phyloP scores from a whole-genome alignment of 2,888 invertebrate genomes.

The Tiliacea aurago region DNA sequence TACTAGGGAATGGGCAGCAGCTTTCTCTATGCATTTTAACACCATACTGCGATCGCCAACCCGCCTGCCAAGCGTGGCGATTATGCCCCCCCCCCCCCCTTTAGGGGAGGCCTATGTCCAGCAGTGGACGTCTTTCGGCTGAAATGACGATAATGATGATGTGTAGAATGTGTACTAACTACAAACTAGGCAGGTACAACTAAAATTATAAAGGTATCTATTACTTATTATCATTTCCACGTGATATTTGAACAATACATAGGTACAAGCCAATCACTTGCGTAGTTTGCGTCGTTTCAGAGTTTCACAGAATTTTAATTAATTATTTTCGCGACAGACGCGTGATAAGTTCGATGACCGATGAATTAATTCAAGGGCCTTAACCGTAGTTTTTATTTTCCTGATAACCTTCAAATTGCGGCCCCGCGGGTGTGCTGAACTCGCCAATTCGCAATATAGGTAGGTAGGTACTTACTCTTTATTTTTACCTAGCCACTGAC shows the following conservation, averaged over 20 bases:
- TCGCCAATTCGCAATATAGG: constrained; percentile 40
- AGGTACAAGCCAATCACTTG: constrained; percentile 25
- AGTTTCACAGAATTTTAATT: constrained; percentile 65
- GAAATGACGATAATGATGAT: no score
- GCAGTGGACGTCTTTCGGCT: no score
- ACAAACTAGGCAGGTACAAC: not conserved
- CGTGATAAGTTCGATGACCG: constrained; percentile 76
- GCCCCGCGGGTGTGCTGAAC: constrained; percentile 69
- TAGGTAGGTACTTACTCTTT: constrained; percentile 33
- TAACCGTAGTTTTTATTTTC: constrained; percentile 70
- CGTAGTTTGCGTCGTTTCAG: constrained; percentile 39
- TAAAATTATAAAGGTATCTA: not conserved
- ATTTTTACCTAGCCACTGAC: constrained; percentile 58
- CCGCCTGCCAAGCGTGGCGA: no score
- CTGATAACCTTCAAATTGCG: constrained; percentile 76
- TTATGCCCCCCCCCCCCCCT: no score
- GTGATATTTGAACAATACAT: constrained; percentile 3
- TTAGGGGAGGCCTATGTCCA: no score
- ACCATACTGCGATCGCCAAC: no score
- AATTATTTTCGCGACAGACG: constrained; percentile 72
- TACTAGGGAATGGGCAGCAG: no score
- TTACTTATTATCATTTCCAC: constrained; percentile 1
- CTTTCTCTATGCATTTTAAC: no score
- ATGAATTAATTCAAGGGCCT: constrained; percentile 78
- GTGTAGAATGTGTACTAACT: not conserved